Evolutionary conservation across 2,797 vertebrate genomes (phyloP).

Genomic region (Molossus molossus): DNA sequence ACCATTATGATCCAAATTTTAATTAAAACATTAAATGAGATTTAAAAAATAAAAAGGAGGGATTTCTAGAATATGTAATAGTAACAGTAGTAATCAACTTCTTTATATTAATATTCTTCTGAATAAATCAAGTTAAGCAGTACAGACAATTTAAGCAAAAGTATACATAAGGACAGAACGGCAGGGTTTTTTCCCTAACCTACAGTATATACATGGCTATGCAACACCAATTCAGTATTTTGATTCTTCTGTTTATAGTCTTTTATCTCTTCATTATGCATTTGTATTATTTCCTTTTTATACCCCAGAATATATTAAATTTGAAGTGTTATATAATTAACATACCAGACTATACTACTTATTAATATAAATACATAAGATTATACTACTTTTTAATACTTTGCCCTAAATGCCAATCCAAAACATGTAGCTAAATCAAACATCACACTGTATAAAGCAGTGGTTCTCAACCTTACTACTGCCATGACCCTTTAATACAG

Average conservation of each 20-base stretch:
- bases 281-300: slow-evolving; percentile 56
- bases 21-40: slow-evolving; percentile 61
- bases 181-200: slow-evolving; percentile 66
- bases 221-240: background rate
- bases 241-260: slow-evolving; percentile 38
- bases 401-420: slow-evolving; percentile 50
- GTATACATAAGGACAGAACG: background rate
- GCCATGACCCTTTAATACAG: too few species aligned
- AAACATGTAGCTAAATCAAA: slow-evolving; percentile 62
- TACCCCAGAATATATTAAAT: slow-evolving; percentile 25
- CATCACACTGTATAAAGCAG: background rate
- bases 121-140: slow-evolving; percentile 59
- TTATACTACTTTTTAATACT: slow-evolving; percentile 41
- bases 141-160: slow-evolving; percentile 38
- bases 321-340: slow-evolving; percentile 57
- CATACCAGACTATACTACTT: background rate
- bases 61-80: slow-evolving; percentile 34
- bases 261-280: slow-evolving; percentile 2
- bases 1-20: slow-evolving; percentile 49
- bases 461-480: too few species aligned
- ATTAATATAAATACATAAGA: background rate
- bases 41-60: slow-evolving; percentile 1
- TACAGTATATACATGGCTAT: background rate
- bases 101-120: slow-evolving; percentile 54
- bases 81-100: slow-evolving; percentile 27